Percentiles rank a stretch among this genome's conserved stretches.
Conservation (phyloP, 2,113 vertebrate species). For the Boulengeromyrus knoepffleri region DNA sequence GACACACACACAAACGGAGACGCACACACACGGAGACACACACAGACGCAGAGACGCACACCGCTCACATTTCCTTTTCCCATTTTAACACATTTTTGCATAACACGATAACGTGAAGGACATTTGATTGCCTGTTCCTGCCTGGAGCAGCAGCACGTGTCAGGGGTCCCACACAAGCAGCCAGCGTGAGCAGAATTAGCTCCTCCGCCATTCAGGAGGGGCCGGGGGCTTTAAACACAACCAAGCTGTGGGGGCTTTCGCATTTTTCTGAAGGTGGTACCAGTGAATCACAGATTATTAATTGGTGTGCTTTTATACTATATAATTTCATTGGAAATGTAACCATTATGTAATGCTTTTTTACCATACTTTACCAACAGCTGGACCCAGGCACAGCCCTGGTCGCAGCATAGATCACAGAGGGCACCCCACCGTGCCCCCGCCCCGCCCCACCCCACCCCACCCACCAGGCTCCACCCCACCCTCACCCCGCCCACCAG, state of each 20-base stretch:
- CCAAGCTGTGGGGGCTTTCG: not conserved
- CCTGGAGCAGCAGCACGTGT: not conserved
- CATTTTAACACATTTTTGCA: not conserved
- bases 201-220: not conserved
- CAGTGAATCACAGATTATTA: not conserved
- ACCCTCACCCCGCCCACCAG: no score
- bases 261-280: not conserved
- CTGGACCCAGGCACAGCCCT: not conserved
- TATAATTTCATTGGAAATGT: not conserved
- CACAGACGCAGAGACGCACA: not conserved
- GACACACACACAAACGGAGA: not conserved
- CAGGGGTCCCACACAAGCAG: not conserved
- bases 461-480: not conserved
- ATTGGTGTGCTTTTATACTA: not conserved
- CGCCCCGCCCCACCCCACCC: rapidly evolving
- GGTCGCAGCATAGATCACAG: not conserved
- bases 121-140: not conserved
- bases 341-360: not conserved
- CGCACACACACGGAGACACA: not conserved
- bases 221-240: not conserved
- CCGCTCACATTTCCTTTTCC: not conserved
- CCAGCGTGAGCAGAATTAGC: not conserved
- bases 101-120: not conserved
- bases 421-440: not conserved
- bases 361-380: not conserved